Evolutionary conservation across 2,888 invertebrate genomes (phyloP).

Genomic region (Stenolophus ochropezus): DNA sequence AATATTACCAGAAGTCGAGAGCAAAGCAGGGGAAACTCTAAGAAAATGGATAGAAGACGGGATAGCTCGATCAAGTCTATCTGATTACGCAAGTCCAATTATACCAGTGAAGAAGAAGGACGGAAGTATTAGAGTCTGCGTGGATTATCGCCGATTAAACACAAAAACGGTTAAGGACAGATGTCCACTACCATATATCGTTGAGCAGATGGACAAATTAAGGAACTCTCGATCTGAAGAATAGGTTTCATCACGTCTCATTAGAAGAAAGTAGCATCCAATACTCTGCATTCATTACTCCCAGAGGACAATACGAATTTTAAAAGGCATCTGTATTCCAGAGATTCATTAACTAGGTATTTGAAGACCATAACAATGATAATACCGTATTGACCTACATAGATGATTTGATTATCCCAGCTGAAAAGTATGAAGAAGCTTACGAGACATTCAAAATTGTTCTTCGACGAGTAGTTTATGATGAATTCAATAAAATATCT

Average conservation of each 20-base stretch:
- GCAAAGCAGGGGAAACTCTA: neutral
- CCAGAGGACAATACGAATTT: constrained; percentile 67
- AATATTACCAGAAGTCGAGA: neutral
- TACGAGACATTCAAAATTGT: constrained; percentile 63
- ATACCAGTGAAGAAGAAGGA: constrained; percentile 62
- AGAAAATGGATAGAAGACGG: neutral
- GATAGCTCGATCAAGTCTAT: neutral
- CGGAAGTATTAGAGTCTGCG: constrained; percentile 62
- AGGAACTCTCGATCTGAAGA: constrained; percentile 63
- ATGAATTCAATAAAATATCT: too few relatives aligned
- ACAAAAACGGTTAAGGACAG: constrained; percentile 62
- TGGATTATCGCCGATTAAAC: constrained; percentile 63
- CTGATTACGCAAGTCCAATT: constrained; percentile 61
- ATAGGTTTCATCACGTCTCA: too few relatives aligned
- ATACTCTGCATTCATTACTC: constrained; percentile 68
- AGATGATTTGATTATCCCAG: constrained; percentile 63
- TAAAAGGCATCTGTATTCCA: constrained; percentile 66
- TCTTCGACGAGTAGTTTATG: too few relatives aligned
- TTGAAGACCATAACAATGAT: constrained; percentile 62
- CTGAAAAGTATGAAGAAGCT: constrained; percentile 59
- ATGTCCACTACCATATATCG: constrained; percentile 61
- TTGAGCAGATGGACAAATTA: constrained; percentile 61
- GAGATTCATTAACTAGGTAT: constrained; percentile 65
- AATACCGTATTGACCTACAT: constrained; percentile 60
- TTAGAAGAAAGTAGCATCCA: constrained; percentile 62